Evolutionary conservation across 2,797 vertebrate species (phyloP).

Genomic region (Triplophysa yarkandensis): DNA sequence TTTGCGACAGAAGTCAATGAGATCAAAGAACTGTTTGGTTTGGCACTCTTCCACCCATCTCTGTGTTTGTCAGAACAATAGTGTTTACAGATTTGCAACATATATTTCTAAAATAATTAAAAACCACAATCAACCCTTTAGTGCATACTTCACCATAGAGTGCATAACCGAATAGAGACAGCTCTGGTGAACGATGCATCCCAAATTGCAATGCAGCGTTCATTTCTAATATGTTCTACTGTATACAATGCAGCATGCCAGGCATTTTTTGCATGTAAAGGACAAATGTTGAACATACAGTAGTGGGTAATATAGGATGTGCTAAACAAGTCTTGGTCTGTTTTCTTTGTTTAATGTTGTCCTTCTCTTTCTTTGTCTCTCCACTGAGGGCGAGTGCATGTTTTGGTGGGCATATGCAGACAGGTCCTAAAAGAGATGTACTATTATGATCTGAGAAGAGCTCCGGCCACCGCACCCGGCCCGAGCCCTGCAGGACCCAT

Average conservation of each 20-base stretch:
- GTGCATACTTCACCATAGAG: neutral
- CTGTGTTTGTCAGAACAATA: too few species aligned
- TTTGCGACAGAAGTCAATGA: too few species aligned
- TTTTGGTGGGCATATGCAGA: neutral
- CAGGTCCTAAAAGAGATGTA: conserved; percentile 32
- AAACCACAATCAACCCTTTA: too few species aligned
- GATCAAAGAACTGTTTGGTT: too few species aligned
- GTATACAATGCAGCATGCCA: neutral
- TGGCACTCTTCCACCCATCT: too few species aligned
- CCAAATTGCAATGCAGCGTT: neutral
- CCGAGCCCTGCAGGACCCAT: conserved; percentile 21
- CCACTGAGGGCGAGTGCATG: neutral
- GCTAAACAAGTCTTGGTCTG: neutral
- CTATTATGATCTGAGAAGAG: conserved; percentile 11
- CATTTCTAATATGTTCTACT: neutral
- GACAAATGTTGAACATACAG: too few species aligned
- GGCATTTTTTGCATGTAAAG: neutral
- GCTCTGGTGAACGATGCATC: neutral
- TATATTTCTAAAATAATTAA: too few species aligned
- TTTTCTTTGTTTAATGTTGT: neutral
- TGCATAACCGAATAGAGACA: neutral
- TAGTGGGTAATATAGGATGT: too few species aligned
- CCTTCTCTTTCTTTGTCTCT: conserved; percentile 3
- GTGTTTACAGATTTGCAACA: too few species aligned
- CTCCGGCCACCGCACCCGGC: neutral